Percentiles rank a stretch among this genome's conserved stretches.
phyloP scores from a whole-genome alignment of 2,888 invertebrate species.

The Chloromyia formosa region DNA sequence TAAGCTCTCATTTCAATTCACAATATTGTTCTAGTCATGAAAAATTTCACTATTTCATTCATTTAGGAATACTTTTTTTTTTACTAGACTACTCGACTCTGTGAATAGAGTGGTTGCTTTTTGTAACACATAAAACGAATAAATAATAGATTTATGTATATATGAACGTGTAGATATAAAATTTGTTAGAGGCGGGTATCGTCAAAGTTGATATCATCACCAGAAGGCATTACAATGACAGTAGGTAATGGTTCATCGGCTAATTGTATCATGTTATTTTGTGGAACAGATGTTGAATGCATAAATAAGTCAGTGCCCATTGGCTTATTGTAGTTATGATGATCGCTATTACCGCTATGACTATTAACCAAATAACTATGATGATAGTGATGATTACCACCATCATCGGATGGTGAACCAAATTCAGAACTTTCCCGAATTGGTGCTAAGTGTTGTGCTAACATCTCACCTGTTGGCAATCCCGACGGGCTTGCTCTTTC shows the following conservation, averaged over 20 bases:
- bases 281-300: conserved; percentile 46
- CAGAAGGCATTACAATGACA: conserved; percentile 62
- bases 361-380: conserved; percentile 49
- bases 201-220: conserved; percentile 56
- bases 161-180: neutral
- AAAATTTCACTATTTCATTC: neutral
- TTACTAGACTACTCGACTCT: neutral
- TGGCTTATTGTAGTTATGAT: conserved; percentile 51
- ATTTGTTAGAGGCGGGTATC: conserved; percentile 60
- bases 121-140: no score
- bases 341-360: conserved; percentile 54
- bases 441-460: conserved; percentile 65
- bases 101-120: no score
- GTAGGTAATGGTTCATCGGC: conserved; percentile 54
- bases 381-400: conserved; percentile 53
- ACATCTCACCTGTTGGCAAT: conserved; percentile 66
- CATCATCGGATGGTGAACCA: conserved; percentile 63
- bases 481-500: conserved; percentile 69
- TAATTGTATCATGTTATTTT: conserved; percentile 54
- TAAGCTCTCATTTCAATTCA: neutral
- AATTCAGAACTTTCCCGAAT: conserved; percentile 64
- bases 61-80: neutral
- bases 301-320: conserved; percentile 47
- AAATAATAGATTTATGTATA: conserved; percentile 3
- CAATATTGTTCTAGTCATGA: no score